Base-by-base conservation (phyloP, 2,113 vertebrate genomes). In the Pica pica region DNA sequence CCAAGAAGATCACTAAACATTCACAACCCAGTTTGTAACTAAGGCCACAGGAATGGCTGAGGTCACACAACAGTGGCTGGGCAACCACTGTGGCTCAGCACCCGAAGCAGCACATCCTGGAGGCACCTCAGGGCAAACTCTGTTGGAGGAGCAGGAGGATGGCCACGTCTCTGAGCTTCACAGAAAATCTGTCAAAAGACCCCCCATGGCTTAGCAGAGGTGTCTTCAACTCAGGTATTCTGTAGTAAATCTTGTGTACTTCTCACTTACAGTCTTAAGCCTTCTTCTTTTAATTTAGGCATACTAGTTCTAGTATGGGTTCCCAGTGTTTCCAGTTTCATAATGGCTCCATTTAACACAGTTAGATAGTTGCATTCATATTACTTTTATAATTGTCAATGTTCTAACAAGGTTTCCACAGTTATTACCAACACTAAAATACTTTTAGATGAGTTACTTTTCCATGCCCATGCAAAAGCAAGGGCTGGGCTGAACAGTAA, bases 91-190 rank as follows among this genome's bases (percentile, higher is more conserved):
- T 11, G 46, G 41, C 64, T 71, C 68, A 24, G 46, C 17, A 44
- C 6, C 21, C 2, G 0, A 16, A 68, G 47, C 65, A 61, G 78
- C 1, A 0, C 31, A 78, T 49, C 15, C 37, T 37, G 11, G 4
- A 57, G 20, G 24, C 11, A 4, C 41, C 39, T 31, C 2, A 2
- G 35, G 28, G 19, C 68, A 88, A 16, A 60, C 30, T 24, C 11
- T 28, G 35, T 1, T 47, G 63, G 39, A 37, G 57, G 28, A 69
- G 28, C 41, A 56, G 42, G 10, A 52, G 14, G 33, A 84, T 31
- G 35, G 27, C 31, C 49, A 33, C 3, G 0, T 19, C 23, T 46
- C 52, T 83, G 31, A 49, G 22, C 37, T 60, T 21, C 49, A 61
- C 0, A 2, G 30, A n/a, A 56, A 44, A 18, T 35, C n/a, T 70